Evolutionary conservation across 2,888 invertebrate species (phyloP), one percentile per base, ranked within the genome.

Genomic region (Lordiphosa andalusiaca): DNA sequence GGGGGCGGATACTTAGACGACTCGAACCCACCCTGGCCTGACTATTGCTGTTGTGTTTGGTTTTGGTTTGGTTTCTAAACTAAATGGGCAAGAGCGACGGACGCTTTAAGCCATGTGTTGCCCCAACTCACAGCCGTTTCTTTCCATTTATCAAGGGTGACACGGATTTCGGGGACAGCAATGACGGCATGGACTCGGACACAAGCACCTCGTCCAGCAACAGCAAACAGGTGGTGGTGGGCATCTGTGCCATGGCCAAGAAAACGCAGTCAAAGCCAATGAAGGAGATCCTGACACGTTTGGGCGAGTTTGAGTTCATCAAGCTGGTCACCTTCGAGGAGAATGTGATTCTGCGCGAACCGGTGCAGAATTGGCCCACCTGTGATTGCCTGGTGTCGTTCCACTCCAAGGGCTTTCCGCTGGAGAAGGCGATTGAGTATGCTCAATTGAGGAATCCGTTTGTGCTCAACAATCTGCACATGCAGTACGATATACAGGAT

Each of bases 181-280:
- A 87, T 77, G 90, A 90, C 86, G 91, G 92, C 2, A 88, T 92
- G 87, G 93, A 92, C 70, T 91, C 91, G 12, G 91, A 92, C 71
- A 91, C 91, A 73, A 92, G 92, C 90, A 91, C 85, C 38, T 89
- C 88, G 21, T 89, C 90, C 19, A 89, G 86, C 73, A 92, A 91
- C 88, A 95, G 94, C 84, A 96, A 96, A 90, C 96, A 98, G 87
- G 97, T 99, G 82, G 93, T 98, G 88, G 98, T 99, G 83, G 99
- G 99, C 67, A 95, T 99, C 61, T 99, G 99, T 91, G 99, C 99
- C 74, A 99, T 99, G 99, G 95, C 96, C 86, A 99, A 99, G 91
- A 99, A 99, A 90, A 98, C 98, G 36, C 96, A 97, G 88, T 98
- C 98, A 70, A 99, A 98, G 90, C 99, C 99, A 10, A 99, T 99